A percentile compares a stretch with the other conserved stretches of the same genome.
phyloP scores from a whole-genome alignment of 2,797 vertebrate genomes.

The Meda fulgida region DNA sequence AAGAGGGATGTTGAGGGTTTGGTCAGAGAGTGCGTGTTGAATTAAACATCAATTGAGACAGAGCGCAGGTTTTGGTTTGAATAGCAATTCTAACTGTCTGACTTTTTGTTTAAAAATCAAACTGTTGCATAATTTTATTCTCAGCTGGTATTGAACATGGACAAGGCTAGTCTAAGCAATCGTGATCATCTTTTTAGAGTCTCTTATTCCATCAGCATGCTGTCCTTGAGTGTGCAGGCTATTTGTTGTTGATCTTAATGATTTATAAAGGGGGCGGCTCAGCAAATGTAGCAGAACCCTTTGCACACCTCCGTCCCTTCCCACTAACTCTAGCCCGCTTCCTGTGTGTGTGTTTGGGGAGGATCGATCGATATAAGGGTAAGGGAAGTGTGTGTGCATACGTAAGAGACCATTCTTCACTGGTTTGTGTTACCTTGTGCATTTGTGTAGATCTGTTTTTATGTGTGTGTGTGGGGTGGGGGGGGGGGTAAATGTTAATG shows the following conservation, averaged over 20 bases:
- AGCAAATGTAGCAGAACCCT: slow-evolving; percentile 58
- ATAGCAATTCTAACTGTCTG: slow-evolving; percentile 24
- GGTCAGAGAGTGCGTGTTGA: slow-evolving; percentile 51
- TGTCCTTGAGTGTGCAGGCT: slow-evolving; percentile 48
- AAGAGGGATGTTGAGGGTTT: slow-evolving; percentile 48
- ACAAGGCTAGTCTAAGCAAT: neutral
- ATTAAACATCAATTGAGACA: slow-evolving; percentile 58
- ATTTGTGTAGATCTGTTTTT: slow-evolving; percentile 17
- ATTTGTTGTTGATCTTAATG: slow-evolving; percentile 49
- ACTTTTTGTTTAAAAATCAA: neutral
- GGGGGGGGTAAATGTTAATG: too few species aligned
- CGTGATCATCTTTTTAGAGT: too few species aligned
- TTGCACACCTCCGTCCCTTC: slow-evolving; percentile 4
- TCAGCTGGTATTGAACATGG: neutral
- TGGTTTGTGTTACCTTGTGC: slow-evolving; percentile 5
- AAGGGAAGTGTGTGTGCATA: slow-evolving; percentile 1
- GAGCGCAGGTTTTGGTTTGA: slow-evolving; percentile 5
- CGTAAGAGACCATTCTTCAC: slow-evolving; percentile 1
- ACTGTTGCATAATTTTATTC: slow-evolving; percentile 8
- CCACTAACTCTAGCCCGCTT: neutral
- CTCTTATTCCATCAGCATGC: neutral
- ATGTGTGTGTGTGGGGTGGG: slow-evolving; percentile 3
- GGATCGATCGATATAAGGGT: neutral
- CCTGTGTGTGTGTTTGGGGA: slow-evolving; percentile 8
- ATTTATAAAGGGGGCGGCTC: slow-evolving; percentile 54